A percentile compares a stretch with the other conserved stretches of the same genome.
phyloP scores from a whole-genome alignment of 2,888 invertebrate genomes.

The Xiphydria camelus region DNA sequence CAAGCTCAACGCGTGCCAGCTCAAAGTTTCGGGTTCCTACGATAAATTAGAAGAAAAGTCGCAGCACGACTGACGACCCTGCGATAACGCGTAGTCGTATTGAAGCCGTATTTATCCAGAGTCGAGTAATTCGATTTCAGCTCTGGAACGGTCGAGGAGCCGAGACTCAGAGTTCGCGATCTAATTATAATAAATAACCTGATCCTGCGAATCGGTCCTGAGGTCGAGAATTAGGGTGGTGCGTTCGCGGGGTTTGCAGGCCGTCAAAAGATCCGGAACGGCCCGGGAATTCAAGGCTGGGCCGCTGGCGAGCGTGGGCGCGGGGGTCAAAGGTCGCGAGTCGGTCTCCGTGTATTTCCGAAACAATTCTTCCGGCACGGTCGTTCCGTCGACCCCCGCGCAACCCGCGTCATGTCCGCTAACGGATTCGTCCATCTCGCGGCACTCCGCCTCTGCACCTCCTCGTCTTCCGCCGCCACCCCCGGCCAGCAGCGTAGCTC shows the following conservation, averaged over 20 bases:
- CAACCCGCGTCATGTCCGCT: not conserved
- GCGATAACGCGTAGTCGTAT: too few species aligned
- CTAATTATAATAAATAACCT: conserved; percentile 15
- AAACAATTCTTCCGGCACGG: conserved; percentile 51
- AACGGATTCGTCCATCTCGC: not conserved
- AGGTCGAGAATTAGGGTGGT: conserved; percentile 57
- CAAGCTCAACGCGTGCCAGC: conserved; percentile 51
- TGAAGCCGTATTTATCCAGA: too few species aligned
- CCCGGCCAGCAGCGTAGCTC: conserved; percentile 38
- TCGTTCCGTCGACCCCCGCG: conserved; percentile 10
- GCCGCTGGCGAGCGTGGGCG: conserved; percentile 74
- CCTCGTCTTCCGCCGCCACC: conserved; percentile 16
- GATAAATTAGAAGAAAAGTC: too few species aligned
- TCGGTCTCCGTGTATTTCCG: conserved; percentile 81
- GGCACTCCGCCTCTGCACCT: not conserved
- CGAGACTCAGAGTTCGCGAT: not conserved
- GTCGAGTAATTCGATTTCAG: too few species aligned
- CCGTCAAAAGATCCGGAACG: conserved; percentile 34
- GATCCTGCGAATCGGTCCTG: conserved; percentile 39
- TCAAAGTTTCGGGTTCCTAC: conserved; percentile 50
- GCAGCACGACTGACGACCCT: too few species aligned
- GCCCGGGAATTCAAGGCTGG: conserved; percentile 28
- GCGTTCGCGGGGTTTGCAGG: conserved; percentile 45
- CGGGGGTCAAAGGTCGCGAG: conserved; percentile 79
- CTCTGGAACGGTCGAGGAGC: not conserved